Percentiles rank a stretch among this genome's conserved stretches.
These are phyloP conservation scores for Phoxinus dragarum DNA, from an alignment of 2,797 vertebrate species.

Conservation along the genomic window DNA sequence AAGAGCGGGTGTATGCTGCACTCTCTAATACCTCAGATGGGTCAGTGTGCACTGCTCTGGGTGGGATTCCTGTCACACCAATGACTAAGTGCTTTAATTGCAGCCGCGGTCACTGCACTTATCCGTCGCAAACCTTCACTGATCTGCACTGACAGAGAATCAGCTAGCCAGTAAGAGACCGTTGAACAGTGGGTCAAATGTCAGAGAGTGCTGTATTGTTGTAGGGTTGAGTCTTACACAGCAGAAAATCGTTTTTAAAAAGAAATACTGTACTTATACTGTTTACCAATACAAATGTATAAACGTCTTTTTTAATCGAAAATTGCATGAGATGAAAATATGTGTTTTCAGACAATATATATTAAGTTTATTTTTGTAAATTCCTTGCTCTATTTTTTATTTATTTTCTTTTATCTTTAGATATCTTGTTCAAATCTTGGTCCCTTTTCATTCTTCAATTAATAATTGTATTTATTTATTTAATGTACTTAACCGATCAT, in stretches of 20 bases:
- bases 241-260: not conserved
- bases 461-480: too few species aligned
- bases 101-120: not conserved
- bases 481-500: too few species aligned
- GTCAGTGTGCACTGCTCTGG: not conserved
- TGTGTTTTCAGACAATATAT: not conserved
- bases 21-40: conserved; percentile 26
- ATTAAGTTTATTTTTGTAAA: not conserved
- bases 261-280: not conserved
- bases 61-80: not conserved
- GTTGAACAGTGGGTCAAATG: not conserved
- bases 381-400: too few species aligned
- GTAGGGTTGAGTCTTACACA: not conserved
- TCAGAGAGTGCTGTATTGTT: not conserved
- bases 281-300: not conserved
- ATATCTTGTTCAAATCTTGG: too few species aligned
- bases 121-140: not conserved
- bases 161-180: not conserved
- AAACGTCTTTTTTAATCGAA: not conserved
- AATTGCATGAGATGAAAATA: not conserved
- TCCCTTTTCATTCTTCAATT: not conserved
- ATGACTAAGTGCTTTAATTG: conserved; percentile 13
- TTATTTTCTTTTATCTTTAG: too few species aligned
- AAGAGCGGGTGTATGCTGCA: conserved; percentile 17
- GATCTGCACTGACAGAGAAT: conserved; percentile 2